These are phyloP conservation scores for Microcebus ravelobensis DNA, from an alignment of 2,113 vertebrate species.

Conservation along the genomic window DNA sequence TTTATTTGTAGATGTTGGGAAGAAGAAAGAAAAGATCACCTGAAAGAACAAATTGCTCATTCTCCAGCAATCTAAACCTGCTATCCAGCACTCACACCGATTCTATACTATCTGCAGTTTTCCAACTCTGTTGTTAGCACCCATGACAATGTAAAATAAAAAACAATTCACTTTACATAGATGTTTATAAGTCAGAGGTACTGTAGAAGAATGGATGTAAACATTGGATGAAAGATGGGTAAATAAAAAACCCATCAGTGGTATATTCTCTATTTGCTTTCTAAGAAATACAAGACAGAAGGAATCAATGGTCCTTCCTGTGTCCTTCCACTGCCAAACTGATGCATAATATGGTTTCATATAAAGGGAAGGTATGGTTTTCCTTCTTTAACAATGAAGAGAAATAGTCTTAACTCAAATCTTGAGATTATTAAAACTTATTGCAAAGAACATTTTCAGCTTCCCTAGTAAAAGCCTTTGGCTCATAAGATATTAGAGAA, in stretches of 20 bases:
- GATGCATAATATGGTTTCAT: neutral
- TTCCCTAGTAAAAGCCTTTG: neutral
- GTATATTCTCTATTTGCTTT: neutral
- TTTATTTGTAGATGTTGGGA: neutral
- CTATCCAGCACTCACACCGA: neutral
- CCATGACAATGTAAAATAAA: neutral
- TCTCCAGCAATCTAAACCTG: neutral
- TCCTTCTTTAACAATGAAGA: neutral
- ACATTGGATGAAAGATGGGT: neutral
- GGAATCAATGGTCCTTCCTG: neutral
- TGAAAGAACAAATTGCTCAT: neutral
- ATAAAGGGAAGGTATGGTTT: neutral
- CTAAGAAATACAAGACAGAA: neutral
- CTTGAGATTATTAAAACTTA: neutral
- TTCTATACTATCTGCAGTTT: neutral
- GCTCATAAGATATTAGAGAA: neutral
- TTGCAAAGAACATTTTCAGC: neutral
- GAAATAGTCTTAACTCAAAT: neutral
- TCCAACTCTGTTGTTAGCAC: neutral
- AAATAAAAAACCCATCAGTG: neutral
- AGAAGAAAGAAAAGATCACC: neutral
- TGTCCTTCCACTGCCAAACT: neutral
- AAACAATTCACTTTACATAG: neutral
- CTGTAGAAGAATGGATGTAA: neutral
- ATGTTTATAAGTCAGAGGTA: neutral